A percentile compares a stretch with the other conserved stretches of the same genome.
Conservation (phyloP, 2,797 vertebrate genomes). For the Cephalopachus bancanus region DNA sequence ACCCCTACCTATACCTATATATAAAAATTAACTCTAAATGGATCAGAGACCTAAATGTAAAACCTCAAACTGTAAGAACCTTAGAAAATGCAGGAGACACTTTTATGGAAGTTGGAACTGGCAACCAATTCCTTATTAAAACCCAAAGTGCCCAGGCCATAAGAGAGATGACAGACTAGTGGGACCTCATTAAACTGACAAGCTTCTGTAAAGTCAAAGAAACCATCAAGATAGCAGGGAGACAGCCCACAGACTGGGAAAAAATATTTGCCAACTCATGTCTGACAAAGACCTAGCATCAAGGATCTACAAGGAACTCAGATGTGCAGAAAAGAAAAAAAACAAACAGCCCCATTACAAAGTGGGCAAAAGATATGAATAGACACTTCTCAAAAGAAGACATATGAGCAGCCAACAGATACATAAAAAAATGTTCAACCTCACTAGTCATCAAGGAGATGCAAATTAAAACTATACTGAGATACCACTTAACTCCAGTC, state of each 20-base stretch:
- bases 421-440: not conserved
- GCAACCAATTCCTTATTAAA: not conserved
- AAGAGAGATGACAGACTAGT: not conserved
- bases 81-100: too few relatives aligned
- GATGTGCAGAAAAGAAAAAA: not conserved
- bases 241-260: not conserved
- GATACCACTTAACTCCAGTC: not conserved
- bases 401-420: not conserved
- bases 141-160: not conserved
- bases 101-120: too few relatives aligned
- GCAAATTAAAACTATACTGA: not conserved
- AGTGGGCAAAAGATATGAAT: not conserved
- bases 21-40: not conserved
- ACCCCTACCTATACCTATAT: not conserved
- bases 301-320: not conserved
- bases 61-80: not conserved
- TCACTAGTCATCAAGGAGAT: not conserved
- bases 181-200: not conserved
- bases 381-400: not conserved
- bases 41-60: not conserved
- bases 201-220: not conserved
- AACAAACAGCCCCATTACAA: not conserved
- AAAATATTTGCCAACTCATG: not conserved
- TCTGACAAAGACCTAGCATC: not conserved
- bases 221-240: not conserved